A percentile compares a stretch with the other conserved stretches of the same genome.
Conservation (phyloP, 2,888 invertebrate genomes). For the Heteropelma amictum region DNA sequence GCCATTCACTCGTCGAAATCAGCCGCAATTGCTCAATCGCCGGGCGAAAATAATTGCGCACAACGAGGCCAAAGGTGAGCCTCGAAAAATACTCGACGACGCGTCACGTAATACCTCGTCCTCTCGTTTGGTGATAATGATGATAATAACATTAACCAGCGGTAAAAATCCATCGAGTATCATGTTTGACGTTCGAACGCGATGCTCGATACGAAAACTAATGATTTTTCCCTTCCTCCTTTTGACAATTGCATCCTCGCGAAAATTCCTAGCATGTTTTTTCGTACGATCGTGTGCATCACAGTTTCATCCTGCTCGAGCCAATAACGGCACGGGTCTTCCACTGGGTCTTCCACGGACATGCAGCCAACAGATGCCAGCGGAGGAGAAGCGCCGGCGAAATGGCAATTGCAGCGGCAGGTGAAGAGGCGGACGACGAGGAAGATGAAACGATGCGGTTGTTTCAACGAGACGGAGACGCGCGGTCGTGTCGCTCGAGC, state of each 20-base stretch:
- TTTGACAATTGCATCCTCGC: too few relatives aligned
- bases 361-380: too few relatives aligned
- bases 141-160: too few relatives aligned
- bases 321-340: constrained; percentile 39
- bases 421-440: constrained; percentile 48
- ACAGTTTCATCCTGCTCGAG: constrained; percentile 23
- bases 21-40: not conserved
- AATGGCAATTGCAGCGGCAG: constrained; percentile 26
- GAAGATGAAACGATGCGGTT: constrained; percentile 43
- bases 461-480: constrained; percentile 51
- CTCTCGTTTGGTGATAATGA: too few relatives aligned
- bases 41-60: not conserved
- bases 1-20: not conserved
- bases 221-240: too few relatives aligned
- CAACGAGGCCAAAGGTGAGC: not conserved
- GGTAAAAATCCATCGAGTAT: too few relatives aligned
- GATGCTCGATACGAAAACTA: too few relatives aligned
- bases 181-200: too few relatives aligned
- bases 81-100: not conserved
- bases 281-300: too few relatives aligned
- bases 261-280: too few relatives aligned
- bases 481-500: constrained; percentile 63
- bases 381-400: not conserved
- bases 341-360: too few relatives aligned
- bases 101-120: too few relatives aligned